Evolutionary conservation across 2,113 vertebrate species (phyloP).

Genomic region (Tursiops truncatus): DNA sequence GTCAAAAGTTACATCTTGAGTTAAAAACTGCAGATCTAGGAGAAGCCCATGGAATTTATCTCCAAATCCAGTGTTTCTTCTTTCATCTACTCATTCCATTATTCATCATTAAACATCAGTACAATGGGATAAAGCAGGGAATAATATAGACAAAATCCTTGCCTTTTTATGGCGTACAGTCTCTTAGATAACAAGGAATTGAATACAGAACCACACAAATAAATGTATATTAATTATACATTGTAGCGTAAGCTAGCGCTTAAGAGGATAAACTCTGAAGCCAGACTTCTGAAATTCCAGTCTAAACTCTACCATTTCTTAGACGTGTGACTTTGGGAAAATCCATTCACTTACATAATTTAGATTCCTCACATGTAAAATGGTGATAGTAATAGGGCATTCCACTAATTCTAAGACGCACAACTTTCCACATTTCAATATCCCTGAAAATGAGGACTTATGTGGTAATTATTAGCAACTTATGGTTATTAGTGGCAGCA

Average conservation of each 20-base stretch:
- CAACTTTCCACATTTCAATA: not conserved
- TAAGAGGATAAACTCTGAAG: not conserved
- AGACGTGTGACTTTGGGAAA: not conserved
- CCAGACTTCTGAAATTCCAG: not conserved
- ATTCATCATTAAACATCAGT: not conserved
- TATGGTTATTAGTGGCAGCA: not conserved
- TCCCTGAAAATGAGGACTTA: not conserved
- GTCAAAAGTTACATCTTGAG: not conserved
- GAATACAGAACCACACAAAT: not conserved
- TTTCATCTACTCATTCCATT: not conserved
- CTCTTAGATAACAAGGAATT: not conserved
- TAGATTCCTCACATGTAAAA: not conserved
- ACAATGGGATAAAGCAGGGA: not conserved
- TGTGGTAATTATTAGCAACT: not conserved
- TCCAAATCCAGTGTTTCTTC: not conserved
- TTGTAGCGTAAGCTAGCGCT: not conserved
- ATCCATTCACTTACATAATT: not conserved
- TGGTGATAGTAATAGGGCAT: not conserved
- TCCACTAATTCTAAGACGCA: not conserved
- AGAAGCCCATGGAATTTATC: not conserved
- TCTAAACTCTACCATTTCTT: not conserved
- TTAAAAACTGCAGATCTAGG: not conserved
- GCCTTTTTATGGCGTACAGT: not conserved
- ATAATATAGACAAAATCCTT: not conserved
- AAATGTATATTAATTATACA: not conserved